A percentile compares a stretch with the other conserved stretches of the same genome.
phyloP scores from a whole-genome alignment of 2,888 invertebrate species.

The Sussaba pulchella region DNA sequence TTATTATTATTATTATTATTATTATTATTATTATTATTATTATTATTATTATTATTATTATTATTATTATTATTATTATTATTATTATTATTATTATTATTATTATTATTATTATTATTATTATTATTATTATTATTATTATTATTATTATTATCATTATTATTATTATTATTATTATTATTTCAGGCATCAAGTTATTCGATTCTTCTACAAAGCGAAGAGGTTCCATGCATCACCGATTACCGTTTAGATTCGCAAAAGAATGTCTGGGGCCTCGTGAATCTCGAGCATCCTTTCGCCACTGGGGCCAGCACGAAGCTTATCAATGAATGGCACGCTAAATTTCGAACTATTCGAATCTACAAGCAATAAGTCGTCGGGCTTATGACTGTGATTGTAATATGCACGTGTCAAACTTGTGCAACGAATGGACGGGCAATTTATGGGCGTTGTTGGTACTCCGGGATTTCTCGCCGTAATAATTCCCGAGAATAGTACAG shows the following conservation, averaged over 20 bases:
- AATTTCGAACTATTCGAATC: slow-evolving; percentile 63
- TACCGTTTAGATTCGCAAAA: slow-evolving; percentile 72
- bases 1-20: no score
- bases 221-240: slow-evolving; percentile 74
- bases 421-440: slow-evolving; percentile 16
- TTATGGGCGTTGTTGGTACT: slow-evolving; percentile 15
- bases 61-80: no score
- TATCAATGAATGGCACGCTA: slow-evolving; percentile 44
- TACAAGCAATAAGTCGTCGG: slow-evolving; percentile 61
- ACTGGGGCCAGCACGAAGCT: slow-evolving; percentile 13
- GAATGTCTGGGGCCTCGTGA: slow-evolving; percentile 75
- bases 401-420: background rate
- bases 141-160: no score
- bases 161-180: slow-evolving; percentile 15
- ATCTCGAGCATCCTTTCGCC: slow-evolving; percentile 65
- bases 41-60: no score
- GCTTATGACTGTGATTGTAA: background rate
- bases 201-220: slow-evolving; percentile 74
- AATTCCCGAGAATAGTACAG: background rate
- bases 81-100: no score
- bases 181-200: slow-evolving; percentile 73
- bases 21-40: no score
- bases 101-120: no score
- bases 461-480: slow-evolving; percentile 9
- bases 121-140: no score